A percentile compares a stretch with the other conserved stretches of the same genome.
phyloP scores from a whole-genome alignment of 2,888 invertebrate species.

The Phragmatobia fuliginosa region DNA sequence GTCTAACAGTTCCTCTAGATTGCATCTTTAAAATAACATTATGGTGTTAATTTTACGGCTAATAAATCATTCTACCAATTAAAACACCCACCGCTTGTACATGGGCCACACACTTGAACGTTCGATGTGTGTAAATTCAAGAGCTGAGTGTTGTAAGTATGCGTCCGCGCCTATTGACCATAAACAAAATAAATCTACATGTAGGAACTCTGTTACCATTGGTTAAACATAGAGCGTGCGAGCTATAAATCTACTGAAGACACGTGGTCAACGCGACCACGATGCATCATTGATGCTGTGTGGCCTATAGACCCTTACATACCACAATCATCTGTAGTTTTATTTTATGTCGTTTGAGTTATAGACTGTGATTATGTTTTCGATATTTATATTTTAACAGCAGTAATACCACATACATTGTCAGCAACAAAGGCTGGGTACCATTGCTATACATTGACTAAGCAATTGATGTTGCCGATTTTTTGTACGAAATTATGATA shows the following conservation, averaged over 20 bases:
- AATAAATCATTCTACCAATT: background rate
- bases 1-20: background rate
- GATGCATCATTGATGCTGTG: constrained; percentile 3
- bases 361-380: background rate
- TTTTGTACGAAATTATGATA: too few species aligned
- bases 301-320: constrained; percentile 2
- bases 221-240: constrained; percentile 57
- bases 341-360: background rate
- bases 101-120: constrained; percentile 35
- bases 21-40: background rate
- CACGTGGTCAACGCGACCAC: constrained; percentile 42
- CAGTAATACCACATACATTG: background rate
- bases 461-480: background rate
- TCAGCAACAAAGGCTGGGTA: background rate
- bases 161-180: constrained; percentile 57
- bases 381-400: background rate
- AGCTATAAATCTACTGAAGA: constrained; percentile 66
- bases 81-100: constrained; percentile 8
- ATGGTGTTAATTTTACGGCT: background rate
- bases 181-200: constrained; percentile 72
- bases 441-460: background rate
- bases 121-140: constrained; percentile 47
- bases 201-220: constrained; percentile 58
- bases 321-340: constrained; percentile 7
- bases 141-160: constrained; percentile 40